Conservation (phyloP, 2,888 invertebrate genomes). For the Linnaemya vulpina region DNA sequence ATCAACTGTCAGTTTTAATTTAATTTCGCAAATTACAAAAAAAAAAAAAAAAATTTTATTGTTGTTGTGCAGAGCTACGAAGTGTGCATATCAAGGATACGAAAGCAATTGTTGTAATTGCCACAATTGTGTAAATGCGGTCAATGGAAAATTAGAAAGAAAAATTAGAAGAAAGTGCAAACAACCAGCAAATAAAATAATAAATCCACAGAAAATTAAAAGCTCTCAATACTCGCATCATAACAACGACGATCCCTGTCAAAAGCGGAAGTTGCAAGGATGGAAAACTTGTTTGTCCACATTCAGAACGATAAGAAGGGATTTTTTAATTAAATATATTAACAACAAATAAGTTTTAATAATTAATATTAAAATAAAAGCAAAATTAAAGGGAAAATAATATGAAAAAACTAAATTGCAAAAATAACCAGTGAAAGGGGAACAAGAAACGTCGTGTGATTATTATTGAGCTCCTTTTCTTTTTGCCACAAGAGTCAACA, state of each 20-base stretch:
- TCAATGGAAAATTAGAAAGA: conserved; percentile 68
- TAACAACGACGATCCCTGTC: conserved; percentile 49
- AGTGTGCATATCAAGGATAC: conserved; percentile 13
- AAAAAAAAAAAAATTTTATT: background rate
- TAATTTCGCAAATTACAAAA: conserved; percentile 13
- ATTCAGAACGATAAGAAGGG: conserved; percentile 11
- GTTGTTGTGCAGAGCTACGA: background rate
- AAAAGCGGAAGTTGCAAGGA: conserved; percentile 59
- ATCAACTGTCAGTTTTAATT: conserved; percentile 36
- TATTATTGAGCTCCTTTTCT: conserved; percentile 22
- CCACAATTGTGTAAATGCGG: conserved; percentile 51
- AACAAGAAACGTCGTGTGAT: conserved; percentile 29
- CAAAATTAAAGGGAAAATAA: background rate
- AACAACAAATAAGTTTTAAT: conserved; percentile 33
- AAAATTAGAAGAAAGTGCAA: conserved; percentile 11
- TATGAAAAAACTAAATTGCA: background rate
- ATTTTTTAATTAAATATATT: conserved; percentile 56
- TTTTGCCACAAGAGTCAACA: conserved; percentile 8
- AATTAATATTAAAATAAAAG: conserved; percentile 49
- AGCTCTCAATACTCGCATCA: conserved; percentile 1
- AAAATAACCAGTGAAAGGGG: background rate
- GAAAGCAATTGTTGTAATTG: conserved; percentile 54
- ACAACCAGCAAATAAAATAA: conserved; percentile 41
- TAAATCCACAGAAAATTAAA: conserved; percentile 21
- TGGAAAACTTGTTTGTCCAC: conserved; percentile 46